Evolutionary conservation across 1,140 invertebrate species (phyloP), one percentile per base, ranked within the genome.

Genomic region (Apocrypta bakeri): DNA sequence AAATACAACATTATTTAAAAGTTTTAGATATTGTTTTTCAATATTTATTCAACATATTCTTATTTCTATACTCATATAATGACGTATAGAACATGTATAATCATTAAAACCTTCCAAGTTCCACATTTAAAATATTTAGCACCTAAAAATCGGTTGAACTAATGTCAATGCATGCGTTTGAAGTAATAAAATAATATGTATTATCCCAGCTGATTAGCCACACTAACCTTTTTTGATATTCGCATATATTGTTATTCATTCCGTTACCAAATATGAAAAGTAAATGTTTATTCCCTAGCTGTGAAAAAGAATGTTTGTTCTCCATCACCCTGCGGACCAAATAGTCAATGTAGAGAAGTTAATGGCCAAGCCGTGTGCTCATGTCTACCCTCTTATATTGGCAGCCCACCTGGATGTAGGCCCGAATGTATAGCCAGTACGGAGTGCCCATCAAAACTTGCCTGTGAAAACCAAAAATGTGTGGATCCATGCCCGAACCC

Each of bases 271-370:
- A 56, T 56, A 56, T 21, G 17, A 66, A 24, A 33, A 56, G 14
- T 56, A 2, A 61, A 80, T 27, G 29, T 75, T 76, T 81, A 31
- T 85, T 21, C 61, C 14, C 4, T 12, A 83, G 69, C 56, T n/a
- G 85, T 84, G 12, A 83, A 73, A 24, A 42, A 89, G 87, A 93
- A 94, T 89, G 94, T 95, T 12, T 96, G 96, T 87, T 87, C 91
- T 81, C 95, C 95, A 81, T 94, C 94, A 79, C 95, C 95, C 48
- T 97, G 96, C 87, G 96, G 95, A 82, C 94, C 94, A n/a, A 96
- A 96, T 87, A 94, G 95, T 79, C 89, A 94, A 74, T 97, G 96
- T 86, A 93, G 94, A 84, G 93, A 94, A 25, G 86, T 92, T 40
- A 95, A 95, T 78, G 93, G 92, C 2, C 88, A 93, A 85, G 93